phyloP scores from a whole-genome alignment of 2,888 invertebrate genomes.

The Nomada fucata region DNA sequence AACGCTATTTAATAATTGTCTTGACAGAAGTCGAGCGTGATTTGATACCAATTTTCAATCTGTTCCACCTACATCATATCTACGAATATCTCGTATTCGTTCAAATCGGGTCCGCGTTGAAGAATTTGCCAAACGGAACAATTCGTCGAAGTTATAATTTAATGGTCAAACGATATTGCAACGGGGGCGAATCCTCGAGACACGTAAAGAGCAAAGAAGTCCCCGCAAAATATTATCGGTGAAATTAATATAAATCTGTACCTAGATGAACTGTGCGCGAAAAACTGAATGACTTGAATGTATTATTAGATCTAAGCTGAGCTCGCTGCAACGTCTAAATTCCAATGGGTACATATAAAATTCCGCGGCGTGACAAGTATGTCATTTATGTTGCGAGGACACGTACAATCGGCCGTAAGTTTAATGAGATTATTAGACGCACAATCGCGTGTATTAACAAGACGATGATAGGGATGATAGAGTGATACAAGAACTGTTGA shows the following conservation, averaged over 20 bases:
- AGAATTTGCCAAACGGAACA: neutral
- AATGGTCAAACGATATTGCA: too few relatives aligned
- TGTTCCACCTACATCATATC: constrained; percentile 2
- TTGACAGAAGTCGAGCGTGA: constrained; percentile 50
- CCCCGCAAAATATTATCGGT: too few relatives aligned
- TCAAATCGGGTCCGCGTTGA: neutral
- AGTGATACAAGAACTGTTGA: constrained; percentile 58
- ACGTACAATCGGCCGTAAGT: constrained; percentile 29
- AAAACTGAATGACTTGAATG: constrained; percentile 35
- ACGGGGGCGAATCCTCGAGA: too few relatives aligned
- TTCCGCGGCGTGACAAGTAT: constrained; percentile 6
- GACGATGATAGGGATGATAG: constrained; percentile 48
- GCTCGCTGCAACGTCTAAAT: constrained; percentile 32
- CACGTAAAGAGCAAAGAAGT: neutral
- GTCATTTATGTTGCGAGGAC: constrained; percentile 10
- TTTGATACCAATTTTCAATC: constrained; percentile 59
- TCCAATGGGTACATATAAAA: constrained; percentile 41
- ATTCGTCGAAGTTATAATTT: too few relatives aligned
- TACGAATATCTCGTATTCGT: neutral
- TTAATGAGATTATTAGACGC: constrained; percentile 59
- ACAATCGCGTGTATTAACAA: constrained; percentile 46
- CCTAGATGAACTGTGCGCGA: constrained; percentile 7
- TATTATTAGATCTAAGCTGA: constrained; percentile 61
- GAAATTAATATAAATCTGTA: neutral
- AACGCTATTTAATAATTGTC: constrained; percentile 75